phyloP scores from a whole-genome alignment of 2,888 invertebrate genomes.

The Molorchus minor region DNA sequence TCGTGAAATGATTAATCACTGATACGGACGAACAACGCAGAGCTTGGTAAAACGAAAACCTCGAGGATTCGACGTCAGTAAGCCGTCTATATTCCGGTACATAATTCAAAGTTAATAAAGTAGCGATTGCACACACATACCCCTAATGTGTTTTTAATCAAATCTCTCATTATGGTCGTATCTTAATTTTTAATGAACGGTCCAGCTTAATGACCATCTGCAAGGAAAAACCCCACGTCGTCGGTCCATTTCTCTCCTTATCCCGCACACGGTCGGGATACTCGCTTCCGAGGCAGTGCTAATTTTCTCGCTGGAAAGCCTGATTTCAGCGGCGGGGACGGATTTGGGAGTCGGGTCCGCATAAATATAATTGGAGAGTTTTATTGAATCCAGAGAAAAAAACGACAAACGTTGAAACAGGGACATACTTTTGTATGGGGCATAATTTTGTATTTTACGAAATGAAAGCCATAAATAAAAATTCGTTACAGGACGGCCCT shows the following conservation, averaged over 20 bases:
- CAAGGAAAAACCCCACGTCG: slow-evolving; percentile 31
- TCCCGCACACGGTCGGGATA: slow-evolving; percentile 29
- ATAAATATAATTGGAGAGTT: too few species aligned
- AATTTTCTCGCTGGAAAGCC: slow-evolving; percentile 57
- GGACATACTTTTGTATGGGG: too few species aligned
- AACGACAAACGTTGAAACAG: too few species aligned
- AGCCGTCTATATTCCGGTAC: slow-evolving; percentile 14
- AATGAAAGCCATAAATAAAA: too few species aligned
- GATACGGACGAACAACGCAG: neutral
- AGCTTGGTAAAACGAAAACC: slow-evolving; percentile 3
- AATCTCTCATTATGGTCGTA: slow-evolving; percentile 62
- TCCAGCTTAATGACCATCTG: slow-evolving; percentile 44
- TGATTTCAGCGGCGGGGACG: neutral
- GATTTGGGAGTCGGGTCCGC: neutral
- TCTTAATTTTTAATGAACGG: slow-evolving; percentile 63
- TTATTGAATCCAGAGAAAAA: too few species aligned
- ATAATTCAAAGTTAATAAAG: slow-evolving; percentile 41
- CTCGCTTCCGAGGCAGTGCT: slow-evolving; percentile 42
- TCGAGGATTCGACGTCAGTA: slow-evolving; percentile 7
- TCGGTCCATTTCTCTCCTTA: slow-evolving; percentile 27
- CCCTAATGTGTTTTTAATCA: slow-evolving; percentile 64
- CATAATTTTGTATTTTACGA: too few species aligned
- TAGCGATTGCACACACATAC: slow-evolving; percentile 41
- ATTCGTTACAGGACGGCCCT: too few species aligned
- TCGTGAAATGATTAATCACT: too few species aligned